Base-by-base conservation (phyloP, 2,113 vertebrate species). In the Festucalex cinctus region DNA sequence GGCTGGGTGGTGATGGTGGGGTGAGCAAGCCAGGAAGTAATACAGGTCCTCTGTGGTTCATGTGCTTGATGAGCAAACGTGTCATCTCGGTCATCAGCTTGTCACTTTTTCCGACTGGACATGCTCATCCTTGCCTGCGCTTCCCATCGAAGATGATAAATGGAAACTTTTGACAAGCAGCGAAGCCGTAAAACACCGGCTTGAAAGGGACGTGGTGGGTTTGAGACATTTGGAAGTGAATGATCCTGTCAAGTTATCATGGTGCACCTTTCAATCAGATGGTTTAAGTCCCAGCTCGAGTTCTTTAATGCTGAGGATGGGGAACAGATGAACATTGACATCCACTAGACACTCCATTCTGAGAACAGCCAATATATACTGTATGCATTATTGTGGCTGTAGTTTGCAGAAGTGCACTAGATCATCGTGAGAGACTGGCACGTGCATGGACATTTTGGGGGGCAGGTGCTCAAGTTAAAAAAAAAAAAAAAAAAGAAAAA, bases 261-360 rank as follows among this genome's bases (percentile, higher is more conserved):
- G 10, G 10, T 13, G 36, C 20, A 22, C 58, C 58, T 39, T 39
- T 61, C 58, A 39, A 61, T 61, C 58, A 61, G 36, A 41, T 1
- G 9, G 35, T 12, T 12, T n/a, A 37, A n/a, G 32, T 59, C 35
- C 72, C 80, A 78, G 78, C 76, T 84, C 77, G 49, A 64, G 70
- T 78, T 77, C 70, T 32, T 69, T 72, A 36, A 70, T 61, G 48
- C 65, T 4, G 37, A 26, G 19, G 48, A 19, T 35, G 49, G 56
- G 73, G 66, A 63, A 53, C 14, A 53, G 69, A 84, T 63, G 48
- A 78, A 63, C 77, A 65, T 12, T 10, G 35, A 59, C 35, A 19
- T 19, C 1, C 26, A 35, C 26, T 17, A 2, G 26, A 57, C 54
- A 19, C 54, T 56, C 14, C 28, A 57, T 57, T 19, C 6, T 32